Evolutionary conservation across 2,888 invertebrate species (phyloP).

Genomic region (Drosophila eohydei): DNA sequence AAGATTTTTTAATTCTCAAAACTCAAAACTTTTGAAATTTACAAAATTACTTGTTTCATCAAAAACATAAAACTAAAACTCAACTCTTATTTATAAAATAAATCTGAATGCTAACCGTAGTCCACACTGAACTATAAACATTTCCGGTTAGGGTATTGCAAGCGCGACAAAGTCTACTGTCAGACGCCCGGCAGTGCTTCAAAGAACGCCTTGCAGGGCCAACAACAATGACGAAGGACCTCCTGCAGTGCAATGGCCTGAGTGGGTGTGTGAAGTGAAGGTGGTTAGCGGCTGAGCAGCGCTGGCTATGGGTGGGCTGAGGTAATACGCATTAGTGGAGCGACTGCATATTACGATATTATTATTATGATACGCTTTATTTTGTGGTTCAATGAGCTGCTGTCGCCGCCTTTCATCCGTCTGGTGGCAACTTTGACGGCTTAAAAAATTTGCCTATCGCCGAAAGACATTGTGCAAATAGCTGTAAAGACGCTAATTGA

Average conservation of each 20-base stretch:
- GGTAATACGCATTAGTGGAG: conserved; percentile 83
- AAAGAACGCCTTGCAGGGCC: conserved; percentile 48
- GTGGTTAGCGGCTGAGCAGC: conserved; percentile 13
- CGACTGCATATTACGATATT: conserved; percentile 82
- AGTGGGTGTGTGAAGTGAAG: neutral
- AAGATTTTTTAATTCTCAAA: neutral
- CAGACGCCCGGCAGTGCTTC: conserved; percentile 61
- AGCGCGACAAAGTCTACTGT: conserved; percentile 28
- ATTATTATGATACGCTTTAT: conserved; percentile 84
- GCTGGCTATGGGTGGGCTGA: conserved; percentile 68
- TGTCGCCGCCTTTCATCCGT: conserved; percentile 54
- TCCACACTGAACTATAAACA: neutral
- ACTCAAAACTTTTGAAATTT: no score
- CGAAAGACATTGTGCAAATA: conserved; percentile 67
- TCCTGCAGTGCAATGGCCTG: conserved; percentile 59
- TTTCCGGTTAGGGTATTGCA: conserved; percentile 23
- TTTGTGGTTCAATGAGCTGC: conserved; percentile 82
- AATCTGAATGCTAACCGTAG: neutral
- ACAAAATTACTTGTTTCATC: no score
- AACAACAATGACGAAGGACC: conserved; percentile 63
- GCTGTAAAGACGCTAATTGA: conserved; percentile 77
- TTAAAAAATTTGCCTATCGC: conserved; percentile 71
- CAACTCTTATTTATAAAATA: neutral
- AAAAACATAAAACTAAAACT: neutral
- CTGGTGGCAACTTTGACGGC: conserved; percentile 75